These are phyloP conservation scores for Sinodicranocentrus sp. DNA, from an alignment of 2,888 invertebrate genomes.

Conservation along the genomic window DNA sequence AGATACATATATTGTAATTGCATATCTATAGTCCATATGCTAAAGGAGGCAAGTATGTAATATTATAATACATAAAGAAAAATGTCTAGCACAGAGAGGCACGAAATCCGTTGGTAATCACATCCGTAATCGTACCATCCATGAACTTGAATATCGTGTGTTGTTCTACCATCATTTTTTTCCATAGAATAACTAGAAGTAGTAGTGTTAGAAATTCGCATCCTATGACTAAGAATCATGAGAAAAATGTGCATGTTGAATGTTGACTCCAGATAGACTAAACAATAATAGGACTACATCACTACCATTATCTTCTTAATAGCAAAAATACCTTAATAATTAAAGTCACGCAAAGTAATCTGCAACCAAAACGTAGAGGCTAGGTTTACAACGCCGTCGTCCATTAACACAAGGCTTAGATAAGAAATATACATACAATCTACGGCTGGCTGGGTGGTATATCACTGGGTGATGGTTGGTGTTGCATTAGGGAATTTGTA, in stretches of 20 bases:
- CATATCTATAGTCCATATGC: not conserved
- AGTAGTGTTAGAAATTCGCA: not conserved
- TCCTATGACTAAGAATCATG: conserved; percentile 13
- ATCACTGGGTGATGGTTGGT: no score
- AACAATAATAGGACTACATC: not conserved
- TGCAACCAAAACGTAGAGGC: not conserved
- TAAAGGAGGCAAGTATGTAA: not conserved
- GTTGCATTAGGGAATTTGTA: no score
- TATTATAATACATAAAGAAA: no score
- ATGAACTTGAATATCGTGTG: not conserved
- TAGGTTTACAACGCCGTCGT: not conserved
- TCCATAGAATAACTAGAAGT: no score
- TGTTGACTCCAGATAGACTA: conserved; percentile 30
- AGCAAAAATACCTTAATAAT: not conserved
- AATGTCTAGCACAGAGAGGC: no score
- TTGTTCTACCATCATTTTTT: not conserved
- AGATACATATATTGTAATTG: not conserved
- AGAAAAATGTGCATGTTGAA: conserved; percentile 26
- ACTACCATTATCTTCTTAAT: not conserved
- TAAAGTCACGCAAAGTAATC: not conserved
- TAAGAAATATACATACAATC: no score
- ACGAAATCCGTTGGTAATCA: no score
- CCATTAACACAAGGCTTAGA: no score
- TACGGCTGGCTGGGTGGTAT: no score
- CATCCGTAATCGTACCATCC: not conserved